Base-by-base conservation (phyloP, 2,113 vertebrate species). In the Dicaeum eximium region DNA sequence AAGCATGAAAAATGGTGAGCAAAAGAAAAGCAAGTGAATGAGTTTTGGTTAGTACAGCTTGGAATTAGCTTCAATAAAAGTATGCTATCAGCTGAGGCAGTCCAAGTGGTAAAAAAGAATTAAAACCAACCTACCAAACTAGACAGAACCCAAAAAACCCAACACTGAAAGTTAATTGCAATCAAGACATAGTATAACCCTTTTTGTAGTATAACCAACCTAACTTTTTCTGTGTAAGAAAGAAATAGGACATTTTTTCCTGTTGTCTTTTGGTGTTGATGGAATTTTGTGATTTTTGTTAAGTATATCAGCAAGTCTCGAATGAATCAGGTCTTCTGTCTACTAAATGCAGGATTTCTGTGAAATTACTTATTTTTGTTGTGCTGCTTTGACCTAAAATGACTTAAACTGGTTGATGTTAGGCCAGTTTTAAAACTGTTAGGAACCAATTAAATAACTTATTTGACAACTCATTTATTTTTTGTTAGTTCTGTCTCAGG, bases 401-500 rank as follows among this genome's bases (percentile, higher is more conserved):
- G 30, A 57, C 24, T 86, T 88, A 75, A 57, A 8, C 13, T 90
- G 5, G 24, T 65, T 70, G 42, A 61, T 57, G 5, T 57, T 81
- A 73, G 30, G 48, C 15, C 21, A 30, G 9, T 88, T 86, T 92
- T 88, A 78, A 80, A 92, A 80, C 50, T 85, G 40, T 62, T 75
- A 37, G 40, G 35, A 66, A 18, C 11, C 17, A 88, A 18, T 45
- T 71, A 60, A 86, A 70, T 91, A 65, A 72, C 24, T 1, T 62
- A 25, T 88, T 84, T 97, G 82, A 94, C 88, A 12, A 31, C 73
- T 96, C 80, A 79, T 86, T 90, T 96, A 64, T 98, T 97, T 82
- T 90, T 72, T 11, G 75, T 80, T 97, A 99, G 99, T 98, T 97
- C 96, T 99, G 61, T 99, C 99, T 87, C 99, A 99, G 96, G 99